Base-by-base conservation (phyloP, 2,888 invertebrate genomes). In the Brachylomia viminalis region DNA sequence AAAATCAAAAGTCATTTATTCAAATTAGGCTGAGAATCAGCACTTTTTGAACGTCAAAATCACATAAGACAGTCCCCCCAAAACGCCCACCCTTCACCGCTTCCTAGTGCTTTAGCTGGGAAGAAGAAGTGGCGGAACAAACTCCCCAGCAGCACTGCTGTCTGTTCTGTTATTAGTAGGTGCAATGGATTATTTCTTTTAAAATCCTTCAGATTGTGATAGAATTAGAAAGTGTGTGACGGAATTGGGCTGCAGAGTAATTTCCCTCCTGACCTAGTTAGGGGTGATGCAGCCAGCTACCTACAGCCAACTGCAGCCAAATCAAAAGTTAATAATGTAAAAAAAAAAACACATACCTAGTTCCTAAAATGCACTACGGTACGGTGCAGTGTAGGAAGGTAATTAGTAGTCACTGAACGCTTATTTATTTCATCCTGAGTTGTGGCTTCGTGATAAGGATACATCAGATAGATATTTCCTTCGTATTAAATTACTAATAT, bases 401-500 rank as follows among this genome's bases (percentile, higher is more conserved):
- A 70, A 69, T 77, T 42, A 65, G 56, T 65, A 77, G 42, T 59
- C 23, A 38, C 59, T 30, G 30, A 38, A 65, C 45, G 45, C 33
- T 74, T 78, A 74, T 83, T 82, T 80, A 70, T 85, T 81, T 80
- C 77, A 84, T 75, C 66, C 61, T 72, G 74, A 76, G 70, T 47
- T 73, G 72, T 68, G 58, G 80, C 76, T 77, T 75, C 80, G 62
- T 88, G 75, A 66, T 75, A 65, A 77, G 79, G 74, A 80, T 83
- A 68, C 68, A 81, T 61, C 71, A 75, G 67, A 77, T 72, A 82
- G 67, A 82, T 82, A 86, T 88, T 84, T 84, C 86, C 89, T 86
- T 77, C 77, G 75, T 89, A 86, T 88, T 84, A 83, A 80, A 82
- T 88, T 87, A 89, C 87, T 86, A 86, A 88, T 89, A n/a, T n/a